Evolutionary conservation across 2,113 vertebrate species (phyloP).

Genomic region (Archocentrus centrarchus): DNA sequence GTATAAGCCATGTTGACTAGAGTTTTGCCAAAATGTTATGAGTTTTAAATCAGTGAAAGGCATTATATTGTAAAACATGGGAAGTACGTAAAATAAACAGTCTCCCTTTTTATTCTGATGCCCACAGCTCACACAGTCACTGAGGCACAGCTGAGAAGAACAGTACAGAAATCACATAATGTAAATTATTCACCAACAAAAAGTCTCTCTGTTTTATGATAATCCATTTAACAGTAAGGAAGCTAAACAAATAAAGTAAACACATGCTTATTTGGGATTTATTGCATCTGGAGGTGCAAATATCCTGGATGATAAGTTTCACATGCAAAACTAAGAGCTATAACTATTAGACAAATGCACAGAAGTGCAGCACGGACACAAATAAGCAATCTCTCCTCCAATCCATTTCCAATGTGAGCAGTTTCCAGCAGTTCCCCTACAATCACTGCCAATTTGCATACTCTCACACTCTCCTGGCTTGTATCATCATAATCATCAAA

Average conservation of each 20-base stretch:
- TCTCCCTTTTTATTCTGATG: conserved; percentile 30
- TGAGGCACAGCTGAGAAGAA: conserved; percentile 7
- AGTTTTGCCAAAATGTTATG: conserved; percentile 7
- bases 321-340: conserved; percentile 52
- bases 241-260: conserved; percentile 40
- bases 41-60: conserved; percentile 24
- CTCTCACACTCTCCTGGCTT: conserved; percentile 48
- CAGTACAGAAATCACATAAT: conserved; percentile 1
- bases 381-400: conserved; percentile 12
- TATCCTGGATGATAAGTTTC: conserved; percentile 57
- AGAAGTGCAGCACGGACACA: conserved; percentile 35
- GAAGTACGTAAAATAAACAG: background rate
- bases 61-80: background rate
- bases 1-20: background rate
- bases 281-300: conserved; percentile 58
- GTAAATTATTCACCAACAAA: conserved; percentile 34
- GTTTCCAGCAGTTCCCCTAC: conserved; percentile 33
- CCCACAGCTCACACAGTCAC: conserved; percentile 11
- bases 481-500: conserved; percentile 59
- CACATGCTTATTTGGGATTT: conserved; percentile 64
- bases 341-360: conserved; percentile 50
- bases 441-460: conserved; percentile 33
- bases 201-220: conserved; percentile 1
- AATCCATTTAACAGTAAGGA: conserved; percentile 34
- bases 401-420: background rate